These are phyloP conservation scores for Ophioninae sp. DNA, from an alignment of 2,888 invertebrate genomes.

Conservation along the genomic window DNA sequence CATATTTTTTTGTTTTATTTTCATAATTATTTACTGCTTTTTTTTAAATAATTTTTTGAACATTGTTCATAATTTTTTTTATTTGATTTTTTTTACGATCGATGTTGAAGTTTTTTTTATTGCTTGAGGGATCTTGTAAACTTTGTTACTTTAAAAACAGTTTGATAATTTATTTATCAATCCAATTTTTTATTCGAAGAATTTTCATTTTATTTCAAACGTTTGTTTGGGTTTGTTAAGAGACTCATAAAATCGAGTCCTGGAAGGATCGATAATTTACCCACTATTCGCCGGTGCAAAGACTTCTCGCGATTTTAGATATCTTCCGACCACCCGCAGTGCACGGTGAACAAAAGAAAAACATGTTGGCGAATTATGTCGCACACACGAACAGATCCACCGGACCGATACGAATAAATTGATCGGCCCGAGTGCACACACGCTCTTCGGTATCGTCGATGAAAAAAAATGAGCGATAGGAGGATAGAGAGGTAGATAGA, in stretches of 20 bases:
- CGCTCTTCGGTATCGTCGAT: not conserved
- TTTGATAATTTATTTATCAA: no score
- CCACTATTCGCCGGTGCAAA: not conserved
- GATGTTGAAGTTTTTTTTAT: no score
- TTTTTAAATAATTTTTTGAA: no score
- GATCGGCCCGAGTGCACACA: constrained; percentile 58
- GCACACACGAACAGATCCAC: constrained; percentile 60
- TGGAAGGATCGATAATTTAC: constrained; percentile 14
- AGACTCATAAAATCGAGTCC: not conserved
- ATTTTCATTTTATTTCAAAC: no score
- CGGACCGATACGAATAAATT: constrained; percentile 62
- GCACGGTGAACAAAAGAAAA: constrained; percentile 55
- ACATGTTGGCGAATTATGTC: constrained; percentile 54
- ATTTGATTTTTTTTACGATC: no score
- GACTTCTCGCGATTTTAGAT: constrained; percentile 6
- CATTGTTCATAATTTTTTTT: no score
- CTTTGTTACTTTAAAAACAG: no score
- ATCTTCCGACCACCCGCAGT: constrained; percentile 17
- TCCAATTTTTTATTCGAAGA: no score
- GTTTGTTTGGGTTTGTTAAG: not conserved
- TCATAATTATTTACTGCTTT: no score
- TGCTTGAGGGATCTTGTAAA: no score
- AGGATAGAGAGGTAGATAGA: constrained; percentile 11
- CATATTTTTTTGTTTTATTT: no score
- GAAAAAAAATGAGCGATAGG: constrained; percentile 37